phyloP scores from a whole-genome alignment of 35 echinoderm and acorn worm species.

The Eucidaris tribuloides region DNA sequence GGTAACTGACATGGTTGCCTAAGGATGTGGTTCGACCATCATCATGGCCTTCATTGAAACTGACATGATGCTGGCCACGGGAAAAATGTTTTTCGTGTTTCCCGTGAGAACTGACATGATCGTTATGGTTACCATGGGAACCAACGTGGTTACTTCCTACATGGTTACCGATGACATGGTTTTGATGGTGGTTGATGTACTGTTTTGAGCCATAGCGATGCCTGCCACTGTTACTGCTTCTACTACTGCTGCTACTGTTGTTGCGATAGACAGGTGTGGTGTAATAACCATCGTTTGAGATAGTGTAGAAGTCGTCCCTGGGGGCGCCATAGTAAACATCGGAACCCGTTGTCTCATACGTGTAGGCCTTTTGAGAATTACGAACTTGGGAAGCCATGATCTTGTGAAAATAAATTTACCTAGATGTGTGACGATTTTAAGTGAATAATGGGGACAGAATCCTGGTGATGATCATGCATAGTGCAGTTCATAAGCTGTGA shows the following conservation, averaged over 20 bases:
- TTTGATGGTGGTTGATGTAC: background rate
- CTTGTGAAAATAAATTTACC: no score
- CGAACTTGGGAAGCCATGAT: no score
- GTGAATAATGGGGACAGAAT: no score
- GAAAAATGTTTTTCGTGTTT: no score
- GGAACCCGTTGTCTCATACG: background rate
- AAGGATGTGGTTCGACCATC: background rate
- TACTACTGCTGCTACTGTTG: constrained; percentile 9
- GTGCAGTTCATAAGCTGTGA: no score
- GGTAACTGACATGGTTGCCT: background rate
- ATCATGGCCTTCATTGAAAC: background rate
- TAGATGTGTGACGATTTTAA: no score
- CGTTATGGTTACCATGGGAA: no score
- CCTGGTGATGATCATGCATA: no score
- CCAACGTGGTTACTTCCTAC: background rate
- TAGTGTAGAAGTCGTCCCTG: background rate
- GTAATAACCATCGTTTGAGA: background rate
- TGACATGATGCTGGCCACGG: no score
- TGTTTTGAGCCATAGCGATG: constrained; percentile 15
- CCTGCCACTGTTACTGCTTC: background rate
- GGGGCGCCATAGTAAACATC: background rate
- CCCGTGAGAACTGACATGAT: no score
- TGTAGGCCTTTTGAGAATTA: constrained; percentile 12
- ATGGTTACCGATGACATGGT: background rate
- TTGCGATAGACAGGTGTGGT: background rate